Evolutionary conservation across 2,113 vertebrate genomes (phyloP).

Genomic region (Oryctolagus cuniculus): DNA sequence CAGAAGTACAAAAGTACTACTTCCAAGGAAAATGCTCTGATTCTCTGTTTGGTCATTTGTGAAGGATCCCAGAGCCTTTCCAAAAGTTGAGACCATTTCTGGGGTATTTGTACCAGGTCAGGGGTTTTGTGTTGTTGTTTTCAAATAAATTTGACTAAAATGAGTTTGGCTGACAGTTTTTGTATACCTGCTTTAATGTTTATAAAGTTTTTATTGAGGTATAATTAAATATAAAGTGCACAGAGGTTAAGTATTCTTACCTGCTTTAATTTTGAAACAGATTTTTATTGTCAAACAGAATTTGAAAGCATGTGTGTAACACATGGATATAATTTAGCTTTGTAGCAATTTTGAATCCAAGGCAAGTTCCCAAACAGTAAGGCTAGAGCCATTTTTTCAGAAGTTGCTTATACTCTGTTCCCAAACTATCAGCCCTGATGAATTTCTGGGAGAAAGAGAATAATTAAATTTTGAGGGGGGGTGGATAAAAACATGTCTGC

Average conservation of each 20-base stretch:
- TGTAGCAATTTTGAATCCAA: constrained; percentile 84
- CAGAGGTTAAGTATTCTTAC: constrained; percentile 85
- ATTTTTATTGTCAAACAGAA: constrained; percentile 79
- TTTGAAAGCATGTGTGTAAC: constrained; percentile 81
- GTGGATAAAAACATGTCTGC: constrained; percentile 74
- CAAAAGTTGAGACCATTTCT: constrained; percentile 82
- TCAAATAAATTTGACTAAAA: constrained; percentile 82
- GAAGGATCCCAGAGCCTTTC: constrained; percentile 85
- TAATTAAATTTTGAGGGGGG: constrained; percentile 54
- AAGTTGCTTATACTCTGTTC: constrained; percentile 68
- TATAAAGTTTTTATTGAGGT: constrained; percentile 82
- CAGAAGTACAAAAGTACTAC: constrained; percentile 88
- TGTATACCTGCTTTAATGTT: constrained; percentile 84
- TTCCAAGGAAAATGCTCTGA: constrained; percentile 87
- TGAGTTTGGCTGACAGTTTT: constrained; percentile 82
- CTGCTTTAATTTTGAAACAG: constrained; percentile 83
- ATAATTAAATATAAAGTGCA: constrained; percentile 80
- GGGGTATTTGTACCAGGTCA: constrained; percentile 84
- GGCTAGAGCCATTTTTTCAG: constrained; percentile 75
- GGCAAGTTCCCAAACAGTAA: constrained; percentile 85
- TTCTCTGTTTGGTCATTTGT: constrained; percentile 85
- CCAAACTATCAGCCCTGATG: constrained; percentile 75
- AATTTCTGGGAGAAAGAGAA: constrained; percentile 73
- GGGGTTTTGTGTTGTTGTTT: constrained; percentile 80
- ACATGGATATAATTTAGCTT: constrained; percentile 83